Evolutionary conservation across 1,140 invertebrate genomes (phyloP), one percentile per base, ranked within the genome.

Genomic region (Pomacea maculata): DNA sequence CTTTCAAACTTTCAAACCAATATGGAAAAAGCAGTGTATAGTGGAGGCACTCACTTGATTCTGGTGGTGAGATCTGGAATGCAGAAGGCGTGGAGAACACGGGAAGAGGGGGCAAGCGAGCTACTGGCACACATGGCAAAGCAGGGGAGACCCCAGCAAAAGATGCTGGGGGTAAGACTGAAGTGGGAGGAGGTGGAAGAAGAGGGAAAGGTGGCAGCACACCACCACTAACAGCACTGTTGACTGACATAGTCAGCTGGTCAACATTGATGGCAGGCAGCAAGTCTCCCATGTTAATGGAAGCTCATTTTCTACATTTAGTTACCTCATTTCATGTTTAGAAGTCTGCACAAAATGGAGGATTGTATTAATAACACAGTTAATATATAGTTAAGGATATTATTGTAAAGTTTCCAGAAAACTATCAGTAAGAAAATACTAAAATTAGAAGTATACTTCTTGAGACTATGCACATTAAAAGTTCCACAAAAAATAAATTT

Each of bases 181-280:
- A 57, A 21, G 73, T 17, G 21, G 34, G 25, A 8, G 73, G 73
- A 15, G 75, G 75, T 7, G 75, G 75, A 7, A 71, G 67, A 70
- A 70, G 67, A 70, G 67, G 67, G 11, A 70, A n/a, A 11, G 65
- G 52, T 52, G 67, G 77, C 7, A 67, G 65, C 45, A 78, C 45
- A 52, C 67, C 67, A 5, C 65, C 77, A 57, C 70, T 64, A 52
- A 78, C 65, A 34, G 77, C 77, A n/a, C 15, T 78, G 77, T 78
- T 78, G 77, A 78, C 77, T 4, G 77, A 78, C 45, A 70, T 45
- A 9, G 77, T 78, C 67, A 78, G 77, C 77, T 78, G 77, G 57
- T 78, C 77, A 68, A 78, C 77, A 57, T 78, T 78, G 21, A 78
- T 78, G 1, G 45, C 67, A 9, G 77, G 77, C 65, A 78, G 25